Evolutionary conservation across 2,888 invertebrate species (phyloP).

Genomic region (Thelaira solivaga): DNA sequence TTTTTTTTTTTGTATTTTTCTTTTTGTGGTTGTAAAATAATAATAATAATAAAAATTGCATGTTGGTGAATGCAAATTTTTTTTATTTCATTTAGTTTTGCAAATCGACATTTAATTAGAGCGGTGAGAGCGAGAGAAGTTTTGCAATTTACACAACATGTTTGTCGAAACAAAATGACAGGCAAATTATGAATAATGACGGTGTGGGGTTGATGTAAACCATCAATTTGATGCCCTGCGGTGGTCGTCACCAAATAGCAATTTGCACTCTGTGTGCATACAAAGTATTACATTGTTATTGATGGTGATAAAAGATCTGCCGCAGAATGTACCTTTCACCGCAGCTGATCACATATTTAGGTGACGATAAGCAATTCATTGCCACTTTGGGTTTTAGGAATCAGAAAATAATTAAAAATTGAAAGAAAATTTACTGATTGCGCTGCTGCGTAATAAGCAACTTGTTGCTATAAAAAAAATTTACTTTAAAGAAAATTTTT

Average conservation of each 20-base stretch:
- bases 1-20: slow-evolving; percentile 35
- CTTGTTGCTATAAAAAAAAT: no score
- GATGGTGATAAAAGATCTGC: neutral
- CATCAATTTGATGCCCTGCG: neutral
- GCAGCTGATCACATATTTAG: no score
- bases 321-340: no score
- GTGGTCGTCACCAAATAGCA: neutral
- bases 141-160: slow-evolving; percentile 1
- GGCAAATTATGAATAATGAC: slow-evolving; percentile 28
- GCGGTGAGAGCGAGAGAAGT: neutral
- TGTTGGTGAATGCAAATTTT: slow-evolving; percentile 5
- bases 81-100: slow-evolving; percentile 2
- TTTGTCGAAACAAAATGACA: slow-evolving; percentile 11
- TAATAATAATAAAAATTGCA: slow-evolving; percentile 1
- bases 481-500: no score
- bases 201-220: neutral
- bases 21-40: slow-evolving; percentile 33
- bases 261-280: neutral
- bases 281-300: neutral
- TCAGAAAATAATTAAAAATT: no score
- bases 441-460: no score
- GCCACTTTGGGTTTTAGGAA: no score
- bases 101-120: slow-evolving; percentile 55
- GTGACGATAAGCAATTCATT: no score
- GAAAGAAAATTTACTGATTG: no score